Percentiles rank a stretch among this genome's conserved stretches.
phyloP scores from a whole-genome alignment of 1,140 invertebrate genomes.

The Anastrepha ludens region DNA sequence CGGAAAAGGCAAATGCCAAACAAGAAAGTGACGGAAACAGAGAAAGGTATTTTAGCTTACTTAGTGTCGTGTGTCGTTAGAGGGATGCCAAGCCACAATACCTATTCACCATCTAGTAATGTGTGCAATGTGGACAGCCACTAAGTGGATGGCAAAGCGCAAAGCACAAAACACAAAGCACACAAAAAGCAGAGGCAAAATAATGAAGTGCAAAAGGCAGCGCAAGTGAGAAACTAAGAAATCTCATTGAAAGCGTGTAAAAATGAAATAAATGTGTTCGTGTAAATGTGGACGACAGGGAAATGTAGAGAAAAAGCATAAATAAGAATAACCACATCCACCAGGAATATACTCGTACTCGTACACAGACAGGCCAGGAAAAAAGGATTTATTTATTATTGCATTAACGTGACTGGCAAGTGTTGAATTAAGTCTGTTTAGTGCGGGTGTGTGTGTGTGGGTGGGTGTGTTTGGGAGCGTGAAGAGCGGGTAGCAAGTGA shows the following conservation, averaged over 20 bases:
- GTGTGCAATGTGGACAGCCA: conserved; percentile 47
- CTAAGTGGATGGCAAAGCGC: conserved; percentile 18
- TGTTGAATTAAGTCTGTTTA: conserved; percentile 41
- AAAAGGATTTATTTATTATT: conserved; percentile 50
- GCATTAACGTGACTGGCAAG: conserved; percentile 38
- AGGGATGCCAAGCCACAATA: conserved; percentile 14
- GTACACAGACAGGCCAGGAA: neutral
- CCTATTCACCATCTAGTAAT: conserved; percentile 29
- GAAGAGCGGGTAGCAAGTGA: neutral
- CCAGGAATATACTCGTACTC: neutral
- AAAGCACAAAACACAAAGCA: neutral
- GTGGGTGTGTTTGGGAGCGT: neutral
- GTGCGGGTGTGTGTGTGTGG: neutral
- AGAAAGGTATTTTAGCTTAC: conserved; percentile 29
- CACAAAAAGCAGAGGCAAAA: conserved; percentile 21
- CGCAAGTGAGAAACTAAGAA: conserved; percentile 31
- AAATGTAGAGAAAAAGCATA: neutral
- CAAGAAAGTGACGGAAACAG: conserved; percentile 37
- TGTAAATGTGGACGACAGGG: neutral
- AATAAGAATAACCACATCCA: neutral
- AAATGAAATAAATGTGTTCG: conserved; percentile 11
- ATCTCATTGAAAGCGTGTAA: conserved; percentile 39
- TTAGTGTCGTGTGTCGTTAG: neutral
- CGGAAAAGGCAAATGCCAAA: conserved; percentile 40
- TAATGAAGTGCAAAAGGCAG: neutral